Percentiles rank a stretch among this genome's conserved stretches.
These are phyloP conservation scores for Selene dorsalis DNA, from an alignment of 2,797 vertebrate species.

Conservation along the genomic window DNA sequence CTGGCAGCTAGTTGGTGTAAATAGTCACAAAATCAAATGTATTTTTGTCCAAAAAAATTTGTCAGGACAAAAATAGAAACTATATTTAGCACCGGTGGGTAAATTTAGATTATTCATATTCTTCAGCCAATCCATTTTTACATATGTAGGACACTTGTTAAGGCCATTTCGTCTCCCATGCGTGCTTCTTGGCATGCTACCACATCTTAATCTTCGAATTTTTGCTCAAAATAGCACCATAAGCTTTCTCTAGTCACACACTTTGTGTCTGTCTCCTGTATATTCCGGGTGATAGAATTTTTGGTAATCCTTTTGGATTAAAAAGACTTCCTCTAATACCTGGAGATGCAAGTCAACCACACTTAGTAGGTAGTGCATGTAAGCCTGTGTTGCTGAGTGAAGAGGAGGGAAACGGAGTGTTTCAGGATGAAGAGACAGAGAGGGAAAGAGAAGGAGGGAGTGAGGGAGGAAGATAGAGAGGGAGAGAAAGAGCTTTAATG, in stretches of 20 bases:
- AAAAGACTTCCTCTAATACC: conserved; percentile 72
- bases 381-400: conserved; percentile 65
- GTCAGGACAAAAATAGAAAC: not conserved
- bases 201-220: conserved; percentile 60
- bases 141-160: conserved; percentile 42
- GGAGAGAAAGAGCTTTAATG: conserved; percentile 71
- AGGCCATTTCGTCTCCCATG: conserved; percentile 24
- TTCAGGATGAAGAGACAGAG: conserved; percentile 58
- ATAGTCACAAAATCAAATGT: not conserved
- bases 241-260: conserved; percentile 62
- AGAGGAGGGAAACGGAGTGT: conserved; percentile 57
- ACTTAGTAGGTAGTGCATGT: conserved; percentile 72
- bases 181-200: conserved; percentile 45
- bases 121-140: conserved; percentile 1
- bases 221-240: conserved; percentile 64
- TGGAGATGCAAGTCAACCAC: conserved; percentile 71
- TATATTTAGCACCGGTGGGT: not conserved
- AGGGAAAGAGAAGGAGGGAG: conserved; percentile 23
- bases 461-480: conserved; percentile 40
- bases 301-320: conserved; percentile 76
- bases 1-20: not conserved
- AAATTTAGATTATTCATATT: not conserved
- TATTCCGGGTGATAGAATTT: conserved; percentile 72
- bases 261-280: conserved; percentile 58
- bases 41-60: not conserved